Conservation (phyloP, 2,113 vertebrate genomes). For the Sylvietta virens region DNA sequence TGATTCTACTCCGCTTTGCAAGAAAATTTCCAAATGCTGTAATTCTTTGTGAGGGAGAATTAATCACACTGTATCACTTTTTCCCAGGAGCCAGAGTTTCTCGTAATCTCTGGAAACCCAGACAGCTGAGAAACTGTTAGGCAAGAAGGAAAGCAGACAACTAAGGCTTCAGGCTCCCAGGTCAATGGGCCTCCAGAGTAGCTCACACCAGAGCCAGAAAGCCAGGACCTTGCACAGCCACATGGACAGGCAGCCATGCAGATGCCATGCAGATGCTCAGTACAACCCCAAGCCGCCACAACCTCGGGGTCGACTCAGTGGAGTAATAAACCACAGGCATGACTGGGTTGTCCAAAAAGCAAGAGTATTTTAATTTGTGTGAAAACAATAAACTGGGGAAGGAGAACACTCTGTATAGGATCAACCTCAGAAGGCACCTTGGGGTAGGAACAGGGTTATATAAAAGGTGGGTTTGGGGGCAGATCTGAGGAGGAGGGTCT, state of each 20-base stretch:
- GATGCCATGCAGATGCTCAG: fast-evolving
- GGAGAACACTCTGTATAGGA: no score
- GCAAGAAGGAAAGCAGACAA: background rate
- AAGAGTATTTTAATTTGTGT: no score
- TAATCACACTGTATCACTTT: background rate
- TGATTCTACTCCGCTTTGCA: background rate
- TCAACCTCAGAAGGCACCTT: no score
- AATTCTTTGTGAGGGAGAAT: slow-evolving; percentile 21
- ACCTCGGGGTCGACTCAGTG: no score
- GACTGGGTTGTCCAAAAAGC: no score
- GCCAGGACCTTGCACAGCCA: background rate
- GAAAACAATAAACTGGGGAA: no score
- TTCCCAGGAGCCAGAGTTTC: background rate
- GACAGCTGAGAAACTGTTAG: background rate
- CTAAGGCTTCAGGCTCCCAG: background rate
- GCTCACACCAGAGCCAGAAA: background rate
- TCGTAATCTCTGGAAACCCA: background rate
- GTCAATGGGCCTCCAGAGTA: fast-evolving
- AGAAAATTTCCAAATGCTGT: background rate
- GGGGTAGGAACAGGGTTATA: no score
- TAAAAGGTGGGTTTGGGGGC: no score
- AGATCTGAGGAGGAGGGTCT: no score
- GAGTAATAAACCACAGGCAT: no score
- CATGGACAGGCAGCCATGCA: fast-evolving
- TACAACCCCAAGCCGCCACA: no score